phyloP scores from a whole-genome alignment of 2,113 vertebrate genomes.

The Otus sunia region DNA sequence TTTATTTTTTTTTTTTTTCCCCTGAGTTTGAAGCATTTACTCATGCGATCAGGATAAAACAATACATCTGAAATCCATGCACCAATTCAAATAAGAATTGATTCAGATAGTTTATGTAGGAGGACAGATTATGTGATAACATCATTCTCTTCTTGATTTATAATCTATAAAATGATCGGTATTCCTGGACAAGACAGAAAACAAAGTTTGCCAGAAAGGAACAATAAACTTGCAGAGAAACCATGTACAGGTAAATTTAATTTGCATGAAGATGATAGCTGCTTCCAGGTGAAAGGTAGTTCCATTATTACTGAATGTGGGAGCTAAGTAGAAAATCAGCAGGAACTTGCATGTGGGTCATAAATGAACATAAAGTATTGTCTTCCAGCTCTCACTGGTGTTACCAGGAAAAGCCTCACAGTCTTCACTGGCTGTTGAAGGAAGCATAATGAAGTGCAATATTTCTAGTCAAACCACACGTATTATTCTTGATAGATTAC shows the following conservation, averaged over 20 bases:
- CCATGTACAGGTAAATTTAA: not conserved
- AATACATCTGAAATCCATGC: not conserved
- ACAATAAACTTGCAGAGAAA: not conserved
- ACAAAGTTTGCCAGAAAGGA: not conserved
- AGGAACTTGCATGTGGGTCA: not conserved
- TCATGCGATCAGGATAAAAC: not conserved
- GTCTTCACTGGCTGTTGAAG: not conserved
- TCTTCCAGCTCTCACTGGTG: not conserved
- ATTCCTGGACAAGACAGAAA: not conserved
- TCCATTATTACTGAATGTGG: not conserved
- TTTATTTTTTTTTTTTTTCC: not conserved
- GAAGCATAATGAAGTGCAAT: not conserved
- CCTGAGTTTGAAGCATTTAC: not conserved
- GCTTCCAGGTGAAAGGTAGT: not conserved
- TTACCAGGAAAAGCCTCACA: constrained; percentile 1
- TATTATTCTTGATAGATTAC: not conserved
- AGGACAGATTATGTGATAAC: not conserved
- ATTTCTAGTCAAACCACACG: not conserved
- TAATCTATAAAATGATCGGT: not conserved
- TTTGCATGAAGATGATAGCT: not conserved
- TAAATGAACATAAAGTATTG: not conserved
- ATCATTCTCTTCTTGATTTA: not conserved
- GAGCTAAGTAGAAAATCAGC: not conserved
- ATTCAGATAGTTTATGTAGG: not conserved
- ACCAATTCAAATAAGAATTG: not conserved